These are phyloP conservation scores for Callopanchax toddi DNA, from an alignment of 2,113 vertebrate species.

Conservation along the genomic window DNA sequence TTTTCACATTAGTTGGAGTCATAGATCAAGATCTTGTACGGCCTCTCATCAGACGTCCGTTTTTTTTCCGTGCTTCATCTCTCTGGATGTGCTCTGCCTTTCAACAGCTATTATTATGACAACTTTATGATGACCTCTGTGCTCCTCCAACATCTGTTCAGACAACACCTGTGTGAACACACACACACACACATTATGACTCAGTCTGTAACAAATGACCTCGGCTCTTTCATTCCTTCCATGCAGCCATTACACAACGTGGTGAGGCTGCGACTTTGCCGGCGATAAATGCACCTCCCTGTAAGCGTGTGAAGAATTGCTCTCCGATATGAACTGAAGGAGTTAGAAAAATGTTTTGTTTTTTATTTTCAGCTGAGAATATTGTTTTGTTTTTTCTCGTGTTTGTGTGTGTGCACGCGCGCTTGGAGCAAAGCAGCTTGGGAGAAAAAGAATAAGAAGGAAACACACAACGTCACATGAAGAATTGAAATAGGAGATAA, in stretches of 20 bases:
- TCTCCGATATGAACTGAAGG: slow-evolving; percentile 66
- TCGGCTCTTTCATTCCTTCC: slow-evolving; percentile 46
- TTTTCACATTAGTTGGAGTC: slow-evolving; percentile 26
- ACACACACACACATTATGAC: neutral
- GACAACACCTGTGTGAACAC: neutral
- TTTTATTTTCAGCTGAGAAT: slow-evolving; percentile 56
- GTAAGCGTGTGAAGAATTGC: slow-evolving; percentile 63
- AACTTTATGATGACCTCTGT: neutral
- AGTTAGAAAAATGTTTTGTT: slow-evolving; percentile 15
- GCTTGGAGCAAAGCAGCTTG: slow-evolving; percentile 6
- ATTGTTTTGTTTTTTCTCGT: too few species aligned
- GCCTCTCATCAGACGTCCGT: slow-evolving; percentile 25
- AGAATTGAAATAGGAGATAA: slow-evolving; percentile 43
- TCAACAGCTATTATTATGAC: slow-evolving; percentile 23
- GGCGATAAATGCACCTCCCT: slow-evolving; percentile 26
- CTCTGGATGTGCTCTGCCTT: slow-evolving; percentile 9
- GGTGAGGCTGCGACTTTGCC: slow-evolving; percentile 26
- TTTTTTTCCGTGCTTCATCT: slow-evolving; percentile 1
- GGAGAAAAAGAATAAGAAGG: neutral
- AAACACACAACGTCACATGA: slow-evolving; percentile 23
- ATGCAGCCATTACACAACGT: slow-evolving; percentile 30
- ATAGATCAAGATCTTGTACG: slow-evolving; percentile 29
- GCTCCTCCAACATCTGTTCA: slow-evolving; percentile 6
- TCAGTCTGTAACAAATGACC: slow-evolving; percentile 37
- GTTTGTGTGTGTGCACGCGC: too few species aligned